These are phyloP conservation scores for Typhlichthys eigenmanni DNA, from an alignment of 2,797 vertebrate genomes.

Conservation along the genomic window DNA sequence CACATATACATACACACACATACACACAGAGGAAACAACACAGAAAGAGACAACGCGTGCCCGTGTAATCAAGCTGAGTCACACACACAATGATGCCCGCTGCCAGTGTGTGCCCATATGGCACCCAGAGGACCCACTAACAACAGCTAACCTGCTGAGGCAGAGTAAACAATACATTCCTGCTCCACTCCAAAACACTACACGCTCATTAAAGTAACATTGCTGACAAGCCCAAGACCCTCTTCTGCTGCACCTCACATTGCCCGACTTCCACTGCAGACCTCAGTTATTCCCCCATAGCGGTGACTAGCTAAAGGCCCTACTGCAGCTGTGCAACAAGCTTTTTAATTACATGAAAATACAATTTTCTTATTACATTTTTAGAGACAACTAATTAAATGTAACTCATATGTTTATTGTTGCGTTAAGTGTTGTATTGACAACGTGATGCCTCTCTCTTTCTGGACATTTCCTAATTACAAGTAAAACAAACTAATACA, in stretches of 20 bases:
- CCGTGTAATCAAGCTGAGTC: constrained; percentile 23
- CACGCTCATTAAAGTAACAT: constrained; percentile 43
- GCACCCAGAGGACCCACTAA: constrained; percentile 35
- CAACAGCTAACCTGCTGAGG: constrained; percentile 53
- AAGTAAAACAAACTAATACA: too few relatives aligned
- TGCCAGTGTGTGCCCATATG: constrained; percentile 33
- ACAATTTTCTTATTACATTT: too few relatives aligned
- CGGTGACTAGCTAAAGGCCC: not conserved
- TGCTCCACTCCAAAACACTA: constrained; percentile 30
- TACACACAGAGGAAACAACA: not conserved
- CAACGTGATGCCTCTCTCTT: too few relatives aligned
- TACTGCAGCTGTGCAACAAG: too few relatives aligned
- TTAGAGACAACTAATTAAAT: too few relatives aligned
- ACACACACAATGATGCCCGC: constrained; percentile 18
- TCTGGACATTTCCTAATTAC: too few relatives aligned
- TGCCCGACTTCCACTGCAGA: constrained; percentile 14
- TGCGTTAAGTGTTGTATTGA: too few relatives aligned
- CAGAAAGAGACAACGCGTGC: not conserved
- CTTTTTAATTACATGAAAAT: too few relatives aligned
- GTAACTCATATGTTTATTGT: too few relatives aligned
- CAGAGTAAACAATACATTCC: constrained; percentile 34
- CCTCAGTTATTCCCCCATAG: constrained; percentile 5
- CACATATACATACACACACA: too few relatives aligned
- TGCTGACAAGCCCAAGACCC: constrained; percentile 37
- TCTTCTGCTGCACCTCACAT: constrained; percentile 17